Percentiles rank a stretch among this genome's conserved stretches.
phyloP scores from a whole-genome alignment of 1,140 invertebrate species.

The Triops cancriformis region DNA sequence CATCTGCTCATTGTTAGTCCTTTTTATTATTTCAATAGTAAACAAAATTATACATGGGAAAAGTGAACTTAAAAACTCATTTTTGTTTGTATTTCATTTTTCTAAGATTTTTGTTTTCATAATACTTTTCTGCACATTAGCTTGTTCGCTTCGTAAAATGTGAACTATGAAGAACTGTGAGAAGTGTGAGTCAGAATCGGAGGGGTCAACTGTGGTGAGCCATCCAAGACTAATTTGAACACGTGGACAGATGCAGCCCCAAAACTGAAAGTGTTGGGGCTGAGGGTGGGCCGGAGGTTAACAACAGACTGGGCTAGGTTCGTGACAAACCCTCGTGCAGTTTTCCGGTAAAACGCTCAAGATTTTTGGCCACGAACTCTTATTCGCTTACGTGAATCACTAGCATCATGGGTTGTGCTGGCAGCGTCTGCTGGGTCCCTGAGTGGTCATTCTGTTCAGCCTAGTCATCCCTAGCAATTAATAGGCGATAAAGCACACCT shows the following conservation, averaged over 20 bases:
- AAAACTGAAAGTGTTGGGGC: neutral
- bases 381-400: neutral
- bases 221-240: neutral
- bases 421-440: neutral
- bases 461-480: conserved; percentile 9
- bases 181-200: neutral
- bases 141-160: no score
- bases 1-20: no score
- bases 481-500: neutral
- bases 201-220: neutral
- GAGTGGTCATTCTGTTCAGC: conserved; percentile 12
- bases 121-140: no score
- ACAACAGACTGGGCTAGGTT: neutral
- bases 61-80: no score
- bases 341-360: neutral
- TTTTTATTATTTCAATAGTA: no score
- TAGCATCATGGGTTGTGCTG: neutral
- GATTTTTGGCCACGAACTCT: neutral
- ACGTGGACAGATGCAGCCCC: neutral
- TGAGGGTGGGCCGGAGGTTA: neutral
- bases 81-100: no score
- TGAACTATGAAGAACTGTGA: neutral
- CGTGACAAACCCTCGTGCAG: neutral
- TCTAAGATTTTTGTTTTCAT: no score
- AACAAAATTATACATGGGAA: no score